Evolutionary conservation across 2,113 vertebrate species (phyloP).

Genomic region (Strigops habroptila): DNA sequence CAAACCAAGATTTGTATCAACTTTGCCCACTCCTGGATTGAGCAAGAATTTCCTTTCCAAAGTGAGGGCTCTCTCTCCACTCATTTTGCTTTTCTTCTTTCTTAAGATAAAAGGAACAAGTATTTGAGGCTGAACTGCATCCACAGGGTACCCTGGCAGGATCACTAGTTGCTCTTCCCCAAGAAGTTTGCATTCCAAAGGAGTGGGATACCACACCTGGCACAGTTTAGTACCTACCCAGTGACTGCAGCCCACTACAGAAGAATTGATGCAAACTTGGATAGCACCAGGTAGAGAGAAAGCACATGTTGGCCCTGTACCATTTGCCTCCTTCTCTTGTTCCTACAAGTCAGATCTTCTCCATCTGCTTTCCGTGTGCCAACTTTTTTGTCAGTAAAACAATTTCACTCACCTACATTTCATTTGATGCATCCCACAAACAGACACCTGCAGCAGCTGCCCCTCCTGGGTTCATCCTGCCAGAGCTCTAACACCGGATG

Average conservation of each 20-base stretch:
- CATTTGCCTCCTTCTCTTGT: neutral
- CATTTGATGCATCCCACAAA: neutral
- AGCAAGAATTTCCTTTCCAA: neutral
- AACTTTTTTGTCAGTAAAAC: neutral
- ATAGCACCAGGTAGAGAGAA: neutral
- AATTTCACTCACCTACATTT: neutral
- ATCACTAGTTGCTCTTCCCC: neutral
- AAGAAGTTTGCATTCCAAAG: neutral
- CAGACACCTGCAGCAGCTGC: neutral
- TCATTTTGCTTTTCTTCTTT: neutral
- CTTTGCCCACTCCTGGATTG: neutral
- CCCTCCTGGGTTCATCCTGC: neutral
- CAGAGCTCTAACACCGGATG: neutral
- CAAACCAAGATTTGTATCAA: neutral
- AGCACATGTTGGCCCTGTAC: neutral
- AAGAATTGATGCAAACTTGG: neutral
- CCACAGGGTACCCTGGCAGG: neutral
- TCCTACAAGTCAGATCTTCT: neutral
- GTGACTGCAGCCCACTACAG: neutral
- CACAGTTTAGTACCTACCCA: neutral
- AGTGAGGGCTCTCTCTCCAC: neutral
- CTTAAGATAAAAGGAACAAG: neutral
- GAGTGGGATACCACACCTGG: neutral
- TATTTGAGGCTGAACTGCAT: neutral
- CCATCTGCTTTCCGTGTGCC: neutral